Percentiles rank a stretch among this genome's conserved stretches.
These are phyloP conservation scores for Oscheius myriophilus DNA, from an alignment of 2,888 invertebrate species.

Conservation along the genomic window DNA sequence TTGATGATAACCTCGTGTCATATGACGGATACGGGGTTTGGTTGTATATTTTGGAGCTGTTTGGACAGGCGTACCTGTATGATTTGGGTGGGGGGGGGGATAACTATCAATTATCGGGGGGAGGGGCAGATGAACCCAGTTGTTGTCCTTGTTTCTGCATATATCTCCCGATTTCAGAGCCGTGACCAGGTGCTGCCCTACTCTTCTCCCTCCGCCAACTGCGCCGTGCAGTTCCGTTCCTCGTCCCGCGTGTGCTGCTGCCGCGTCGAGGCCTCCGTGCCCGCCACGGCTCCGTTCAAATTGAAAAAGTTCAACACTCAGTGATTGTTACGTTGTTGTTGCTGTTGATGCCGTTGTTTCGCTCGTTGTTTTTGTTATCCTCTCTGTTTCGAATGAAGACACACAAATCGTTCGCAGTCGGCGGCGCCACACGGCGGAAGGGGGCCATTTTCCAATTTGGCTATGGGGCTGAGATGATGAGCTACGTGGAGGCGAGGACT, in stretches of 20 bases:
- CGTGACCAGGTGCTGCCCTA: constrained; percentile 16
- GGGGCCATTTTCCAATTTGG: constrained; percentile 29
- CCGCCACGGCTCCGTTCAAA: constrained; percentile 39
- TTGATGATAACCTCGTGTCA: no score
- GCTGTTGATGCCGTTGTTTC: neutral
- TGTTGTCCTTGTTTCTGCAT: neutral
- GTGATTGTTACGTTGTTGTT: constrained; percentile 33
- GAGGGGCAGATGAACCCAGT: no score
- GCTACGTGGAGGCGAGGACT: constrained; percentile 26
- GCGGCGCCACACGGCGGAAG: constrained; percentile 12
- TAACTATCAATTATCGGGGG: no score
- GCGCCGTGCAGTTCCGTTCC: constrained; percentile 28
- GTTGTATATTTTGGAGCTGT: no score
- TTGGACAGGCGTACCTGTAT: no score
- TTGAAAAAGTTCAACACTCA: constrained; percentile 47
- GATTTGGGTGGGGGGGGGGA: no score
- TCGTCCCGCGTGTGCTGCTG: constrained; percentile 17
- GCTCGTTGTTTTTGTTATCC: neutral
- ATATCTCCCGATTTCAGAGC: constrained; percentile 15
- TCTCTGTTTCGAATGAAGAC: neutral
- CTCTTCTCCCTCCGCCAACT: neutral
- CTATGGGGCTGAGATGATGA: constrained; percentile 21
- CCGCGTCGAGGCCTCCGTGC: constrained; percentile 22
- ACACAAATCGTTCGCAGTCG: no score
- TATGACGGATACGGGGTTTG: no score